Evolutionary conservation across 2,888 invertebrate genomes (phyloP), one percentile per base, ranked within the genome.

Genomic region (Melinopterus prodromus): DNA sequence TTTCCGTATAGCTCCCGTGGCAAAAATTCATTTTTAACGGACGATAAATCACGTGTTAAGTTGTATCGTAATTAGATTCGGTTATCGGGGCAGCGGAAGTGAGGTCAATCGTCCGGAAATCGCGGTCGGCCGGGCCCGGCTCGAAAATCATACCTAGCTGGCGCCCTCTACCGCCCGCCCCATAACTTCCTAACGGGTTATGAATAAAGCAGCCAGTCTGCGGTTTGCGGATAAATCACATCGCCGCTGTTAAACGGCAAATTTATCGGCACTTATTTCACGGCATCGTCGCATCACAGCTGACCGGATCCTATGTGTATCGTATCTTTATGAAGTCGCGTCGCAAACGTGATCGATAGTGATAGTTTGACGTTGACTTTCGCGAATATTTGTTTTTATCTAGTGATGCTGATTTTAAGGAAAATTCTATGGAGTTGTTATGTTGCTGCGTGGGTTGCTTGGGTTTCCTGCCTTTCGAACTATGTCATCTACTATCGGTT

Each of bases 21-120:
- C 36, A 37, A 6, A 74, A 74, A 36, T 26, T 35, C 36, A 35
- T 74, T 26, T n/a, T 35, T 37, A 6, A 26, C 74, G n/a, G 74
- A n/a, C 74, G 36, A 37, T 74, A 74, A 74, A 74, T 74, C 74
- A 74, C 74, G n/a, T 74, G 26, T 74, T 71, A 74, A 74, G 35
- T 74, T 74, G 74, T 74, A 74, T 74, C 74, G 74, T 74, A 74
- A 74, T 74, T 74, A 74, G 74, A 74, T 74, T 74, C 36, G 74
- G 74, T 74, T 74, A 74, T 74, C 74, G 74, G 36, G 74, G 16
- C 74, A 12, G 0, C 74, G 74, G 74, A 74, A 74, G 35, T 37
- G 37, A 37, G 74, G 74, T 74, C 74, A 74, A 74, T 74, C 74
- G 74, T 36, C 74, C 74, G 74, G 74, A 74, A 74, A 53, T 53